These are phyloP conservation scores for Drosophila prosaltans DNA, from an alignment of 1,140 invertebrate species.

Conservation along the genomic window DNA sequence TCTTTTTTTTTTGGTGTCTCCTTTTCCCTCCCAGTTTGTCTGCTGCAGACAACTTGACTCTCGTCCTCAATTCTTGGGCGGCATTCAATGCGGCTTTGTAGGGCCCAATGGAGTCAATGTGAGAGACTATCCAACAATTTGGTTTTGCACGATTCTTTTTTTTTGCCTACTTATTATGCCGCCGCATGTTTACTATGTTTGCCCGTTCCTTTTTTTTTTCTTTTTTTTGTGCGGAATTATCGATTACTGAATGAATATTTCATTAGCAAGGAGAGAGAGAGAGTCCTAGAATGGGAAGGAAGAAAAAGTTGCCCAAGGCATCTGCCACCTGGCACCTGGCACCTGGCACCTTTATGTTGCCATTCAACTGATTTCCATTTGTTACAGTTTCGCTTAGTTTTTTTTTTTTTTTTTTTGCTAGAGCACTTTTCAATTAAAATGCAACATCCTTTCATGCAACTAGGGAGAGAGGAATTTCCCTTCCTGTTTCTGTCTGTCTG, in stretches of 20 bases:
- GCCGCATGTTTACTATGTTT: constrained; percentile 54
- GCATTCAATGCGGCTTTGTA: constrained; percentile 58
- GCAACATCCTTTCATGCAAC: constrained; percentile 55
- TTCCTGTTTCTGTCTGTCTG: constrained; percentile 5
- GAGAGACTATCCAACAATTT: constrained; percentile 18
- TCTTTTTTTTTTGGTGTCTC: constrained; percentile 23
- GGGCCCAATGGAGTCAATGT: constrained; percentile 3
- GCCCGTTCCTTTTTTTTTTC: constrained; percentile 18
- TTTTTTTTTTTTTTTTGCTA: constrained; percentile 39
- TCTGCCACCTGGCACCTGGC: constrained; percentile 35
- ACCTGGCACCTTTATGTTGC: constrained; percentile 32
- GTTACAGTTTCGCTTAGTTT: constrained; percentile 60
- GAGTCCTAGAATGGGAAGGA: neutral
- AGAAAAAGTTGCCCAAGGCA: neutral
- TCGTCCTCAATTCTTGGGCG: constrained; percentile 67
- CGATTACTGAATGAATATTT: constrained; percentile 79
- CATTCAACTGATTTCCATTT: constrained; percentile 39
- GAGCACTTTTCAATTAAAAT: constrained; percentile 69
- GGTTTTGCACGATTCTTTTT: constrained; percentile 12
- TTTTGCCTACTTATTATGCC: constrained; percentile 72
- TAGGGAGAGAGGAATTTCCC: neutral
- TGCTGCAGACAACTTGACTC: constrained; percentile 69
- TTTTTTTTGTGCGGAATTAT: constrained; percentile 70
- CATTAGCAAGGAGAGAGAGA: constrained; percentile 55
- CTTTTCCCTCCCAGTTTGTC: constrained; percentile 17